Evolutionary conservation across 1,140 invertebrate species (phyloP), one percentile per base, ranked within the genome.

Genomic region (Zaprionus ornatus): DNA sequence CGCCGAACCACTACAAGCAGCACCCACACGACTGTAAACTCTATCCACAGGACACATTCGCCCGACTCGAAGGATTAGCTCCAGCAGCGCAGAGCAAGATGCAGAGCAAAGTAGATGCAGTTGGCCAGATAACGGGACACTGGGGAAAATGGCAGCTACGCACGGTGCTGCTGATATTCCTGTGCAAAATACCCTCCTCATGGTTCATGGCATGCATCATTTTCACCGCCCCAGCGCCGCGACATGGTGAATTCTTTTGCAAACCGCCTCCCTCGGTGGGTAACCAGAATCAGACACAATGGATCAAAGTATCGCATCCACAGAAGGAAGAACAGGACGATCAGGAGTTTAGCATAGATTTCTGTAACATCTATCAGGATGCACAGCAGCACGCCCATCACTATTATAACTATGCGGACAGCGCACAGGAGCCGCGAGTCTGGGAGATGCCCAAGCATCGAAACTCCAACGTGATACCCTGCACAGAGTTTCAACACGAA

Each of bases 121-220:
- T 93, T 37, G 82, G 83, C n/a, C 73, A 74, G 5, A 85, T 93
- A 9, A 92, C 92, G 5, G 93, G 93, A 27, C 76, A 92, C 9
- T 93, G 91, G 91, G 93, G 93, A 19, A 85, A 79, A 56, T 93
- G 93, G 93, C 93, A 93, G 59, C 50, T 93, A 42, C 82, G 92
- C 32, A 88, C 93, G 0, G 91, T 93, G 2, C 74, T 92, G 0
- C 67, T 93, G 4, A 91, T 93, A 17, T 93, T 90, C 60, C 67
- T 93, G 0, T 92, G 92, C 61, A 93, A 93, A 70, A 93, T 93
- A 23, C 93, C 93, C 1, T 93, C 93, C 1, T 93, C 93, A 5
- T 93, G 93, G 93, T 93, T 93, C 55, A 93, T 93, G 93, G 93
- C 93, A 9, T 93, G 92, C 63, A 91, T 93, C n/a, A 93, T 93